Conservation (phyloP, 1,140 invertebrate species). For the Episyrphus balteatus region DNA sequence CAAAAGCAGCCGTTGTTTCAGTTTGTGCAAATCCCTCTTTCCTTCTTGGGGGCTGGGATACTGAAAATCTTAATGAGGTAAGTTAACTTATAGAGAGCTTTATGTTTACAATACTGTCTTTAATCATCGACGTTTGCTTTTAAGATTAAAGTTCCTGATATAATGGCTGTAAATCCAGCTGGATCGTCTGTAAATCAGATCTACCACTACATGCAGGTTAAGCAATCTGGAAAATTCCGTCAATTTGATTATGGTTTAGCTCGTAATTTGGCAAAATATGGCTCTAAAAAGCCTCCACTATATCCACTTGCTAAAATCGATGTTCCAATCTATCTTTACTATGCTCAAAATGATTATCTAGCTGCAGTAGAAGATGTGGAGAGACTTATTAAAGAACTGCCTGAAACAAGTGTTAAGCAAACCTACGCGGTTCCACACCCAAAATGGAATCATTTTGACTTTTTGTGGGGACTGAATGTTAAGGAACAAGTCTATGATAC, state of each 20-base stretch:
- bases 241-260: too few species aligned
- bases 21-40: conserved; percentile 46
- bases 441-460: too few species aligned
- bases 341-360: conserved; percentile 46
- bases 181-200: conserved; percentile 38
- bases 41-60: conserved; percentile 40
- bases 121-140: neutral
- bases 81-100: neutral
- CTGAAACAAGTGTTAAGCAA: conserved; percentile 8
- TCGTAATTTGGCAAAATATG: conserved; percentile 40
- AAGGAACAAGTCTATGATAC: too few species aligned
- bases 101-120: too few species aligned
- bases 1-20: conserved; percentile 30
- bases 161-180: conserved; percentile 42
- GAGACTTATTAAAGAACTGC: conserved; percentile 31
- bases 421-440: too few species aligned
- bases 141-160: conserved; percentile 35
- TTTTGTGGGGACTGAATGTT: too few species aligned
- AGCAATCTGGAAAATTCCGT: conserved; percentile 21
- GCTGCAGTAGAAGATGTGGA: conserved; percentile 49
- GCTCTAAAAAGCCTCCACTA: conserved; percentile 36
- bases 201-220: conserved; percentile 40
- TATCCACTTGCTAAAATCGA: conserved; percentile 46
- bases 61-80: conserved; percentile 29
- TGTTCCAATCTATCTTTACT: too few species aligned